phyloP scores from a whole-genome alignment of 2,113 vertebrate species.

The Sardina pilchardus region DNA sequence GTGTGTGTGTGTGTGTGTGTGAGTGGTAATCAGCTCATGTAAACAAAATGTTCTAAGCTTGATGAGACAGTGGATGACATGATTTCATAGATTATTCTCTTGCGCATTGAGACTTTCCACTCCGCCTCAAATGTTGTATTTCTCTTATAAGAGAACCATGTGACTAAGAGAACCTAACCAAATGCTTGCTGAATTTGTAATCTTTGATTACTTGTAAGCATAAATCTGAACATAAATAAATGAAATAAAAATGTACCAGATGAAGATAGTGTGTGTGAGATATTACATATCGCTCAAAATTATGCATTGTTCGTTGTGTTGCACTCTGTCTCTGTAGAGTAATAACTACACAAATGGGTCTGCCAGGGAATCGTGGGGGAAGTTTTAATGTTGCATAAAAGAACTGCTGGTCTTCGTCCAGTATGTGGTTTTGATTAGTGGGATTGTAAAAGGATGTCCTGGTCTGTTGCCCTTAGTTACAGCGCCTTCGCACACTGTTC shows the following conservation, averaged over 20 bases:
- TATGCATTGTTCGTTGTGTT: neutral
- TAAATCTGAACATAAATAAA: neutral
- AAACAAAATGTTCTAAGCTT: neutral
- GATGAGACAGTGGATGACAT: neutral
- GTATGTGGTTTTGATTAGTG: neutral
- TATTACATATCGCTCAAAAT: neutral
- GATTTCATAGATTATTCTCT: neutral
- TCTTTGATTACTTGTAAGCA: neutral
- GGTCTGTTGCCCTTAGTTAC: neutral
- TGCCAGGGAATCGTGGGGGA: neutral
- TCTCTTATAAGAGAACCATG: too few species aligned
- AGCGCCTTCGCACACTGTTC: neutral
- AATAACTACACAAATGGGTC: neutral
- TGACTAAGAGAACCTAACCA: too few species aligned
- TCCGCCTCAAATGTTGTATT: too few species aligned
- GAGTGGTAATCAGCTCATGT: neutral
- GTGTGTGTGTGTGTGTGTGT: neutral
- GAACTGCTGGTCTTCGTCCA: neutral
- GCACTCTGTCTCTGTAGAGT: neutral
- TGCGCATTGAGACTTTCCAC: too few species aligned
- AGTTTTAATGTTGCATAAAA: slow-evolving; percentile 5
- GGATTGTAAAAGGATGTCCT: slow-evolving; percentile 12
- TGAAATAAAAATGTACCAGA: neutral
- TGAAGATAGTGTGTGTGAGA: neutral
- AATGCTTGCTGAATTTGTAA: neutral